Base-by-base conservation (phyloP, 1,140 invertebrate species). In the Oscheius sp. region DNA sequence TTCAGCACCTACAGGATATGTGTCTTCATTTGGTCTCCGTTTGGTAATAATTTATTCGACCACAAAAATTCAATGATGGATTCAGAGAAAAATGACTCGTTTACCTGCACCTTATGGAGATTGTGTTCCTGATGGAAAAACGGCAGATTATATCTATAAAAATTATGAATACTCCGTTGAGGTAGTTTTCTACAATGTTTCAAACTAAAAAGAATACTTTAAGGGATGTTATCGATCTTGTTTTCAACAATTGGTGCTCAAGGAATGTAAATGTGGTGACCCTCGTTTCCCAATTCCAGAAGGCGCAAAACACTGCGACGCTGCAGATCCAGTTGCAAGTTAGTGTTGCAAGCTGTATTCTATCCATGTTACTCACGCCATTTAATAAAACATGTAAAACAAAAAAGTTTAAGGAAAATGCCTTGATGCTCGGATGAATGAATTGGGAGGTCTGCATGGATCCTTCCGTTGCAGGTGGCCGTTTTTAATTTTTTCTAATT, bases 191-290 rank as follows among this genome's bases (percentile, higher is more conserved):
- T 15, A 2, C 13, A 42, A 15, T 20, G 23, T 3, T 42, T 1
- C 0, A 66, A 10, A 26, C n/a, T n/a, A n/a, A n/a, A n/a, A n/a
- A 31, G 2, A 13, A 29, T 68, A 52, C 20, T 63, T 82, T 49
- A 15, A 81, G 80, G 80, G 80, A 1, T 81, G 80, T 58, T 82
- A 79, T 65, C 79, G 80, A 3, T 80, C 80, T 20, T 82, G 80
- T 46, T 82, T 82, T 68, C 80, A 82, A 76, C 79, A 83, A 34
- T 29, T 78, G 0, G 79, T 82, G 1, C 67, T 82, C 2, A 79
- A 79, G 61, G 80, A 80, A 49, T 82, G 80, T 36, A 62, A 63
- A 34, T 82, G 80, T 64, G 80, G 80, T 4, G 80, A 82, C 68
- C 80, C 80, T 1, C 70, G 80, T 13, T 82, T 82, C 49, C 80